Evolutionary conservation across 2,797 vertebrate genomes (phyloP), one percentile per base, ranked within the genome.

Genomic region (Numenius phaeopus): DNA sequence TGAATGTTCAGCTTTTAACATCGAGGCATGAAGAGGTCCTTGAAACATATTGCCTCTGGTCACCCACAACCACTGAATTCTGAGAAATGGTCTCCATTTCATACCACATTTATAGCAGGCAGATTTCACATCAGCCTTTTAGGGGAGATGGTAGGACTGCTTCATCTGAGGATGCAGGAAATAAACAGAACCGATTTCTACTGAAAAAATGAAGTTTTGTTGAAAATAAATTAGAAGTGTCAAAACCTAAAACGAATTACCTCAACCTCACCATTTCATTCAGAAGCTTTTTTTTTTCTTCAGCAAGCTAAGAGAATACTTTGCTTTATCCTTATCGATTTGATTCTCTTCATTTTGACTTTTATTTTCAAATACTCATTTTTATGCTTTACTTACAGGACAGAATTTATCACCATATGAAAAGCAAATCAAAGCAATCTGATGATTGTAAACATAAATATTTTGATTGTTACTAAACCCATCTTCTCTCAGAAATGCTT

Each of bases 301-400:
- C 52, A 42, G 44, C 32, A 67, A 95, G 32, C 67, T 80, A 94
- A 52, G 34, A 91, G 79, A 92, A 54, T 76, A 79, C 67, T 96
- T 84, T 15, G 5, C 61, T 88, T 88, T 69, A 69, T 34, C 66
- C 39, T 73, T 78, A 64, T 95, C 69, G 65, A 11, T 52, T 71
- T 81, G 55, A 83, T 87, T 77, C 22, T 50, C 72, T 92, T 93
- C 32, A 65, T 44, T 89, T 81, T 91, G 17, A 80, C 15, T 47
- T 91, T 58, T 91, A 81, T 91, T 91, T 91, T 62, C 76, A 72
- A 94, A 91, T 76, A 81, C 18, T 81, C 65, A 61, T 95, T 95
- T 94, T 69, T 80, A 52, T 69, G 65, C 76, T 82, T 67, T 82
- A 69, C 77, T 90, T 82, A 70, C 2, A 86, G 84, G 54, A 82